Evolutionary conservation across 2,888 invertebrate species (phyloP), one percentile per base, ranked within the genome.

Genomic region (Pseudococcus jackbeardsleyi): DNA sequence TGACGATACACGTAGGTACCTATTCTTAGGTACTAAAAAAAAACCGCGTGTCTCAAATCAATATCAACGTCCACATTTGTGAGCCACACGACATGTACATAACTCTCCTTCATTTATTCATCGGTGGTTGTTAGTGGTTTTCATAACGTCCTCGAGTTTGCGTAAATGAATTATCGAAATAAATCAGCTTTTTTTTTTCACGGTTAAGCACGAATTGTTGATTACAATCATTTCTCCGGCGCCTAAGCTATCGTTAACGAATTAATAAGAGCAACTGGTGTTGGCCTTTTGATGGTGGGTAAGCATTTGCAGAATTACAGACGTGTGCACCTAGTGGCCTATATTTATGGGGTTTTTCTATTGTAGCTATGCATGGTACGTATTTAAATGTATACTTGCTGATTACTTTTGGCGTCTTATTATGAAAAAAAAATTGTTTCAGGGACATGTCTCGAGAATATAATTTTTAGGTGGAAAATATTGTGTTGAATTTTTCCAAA

Each of bases 51-150:
- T 39, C 6, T 33, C 72, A 12, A 87, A 87, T 87, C 86, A 77
- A 87, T 87, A 87, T 87, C 19, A 77, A 87, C 86, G 77, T 77
- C 50, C 50, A 87, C 86, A 46, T 77, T 72, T 72, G 46, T 46
- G 77, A 68, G 77, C 86, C 50, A 85, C 64, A 85, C 68, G 59
- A 64, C 12, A 17, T 39, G 39, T 26, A 85, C 54, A 85, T 72
- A 26, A 33, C 17, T 72, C 33, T 72, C 17, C 6, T 72, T 72
- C 72, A 72, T 72, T 72, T 72, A 12, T 72, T 33, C 33, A 17
- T 72, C 15, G 72, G 72, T 68, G 33, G 72, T 19, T 33, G 79
- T 77, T 72, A n/a, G 11, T 22, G 33, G 39, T 59, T 42, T 26
- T 1, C 22, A 77, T 46, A 87, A 87, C 26, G 68, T 48, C 77